A percentile compares a stretch with the other conserved stretches of the same genome.
These are phyloP conservation scores for Zosterops japonicus DNA, from an alignment of 2,113 vertebrate genomes.

Conservation along the genomic window DNA sequence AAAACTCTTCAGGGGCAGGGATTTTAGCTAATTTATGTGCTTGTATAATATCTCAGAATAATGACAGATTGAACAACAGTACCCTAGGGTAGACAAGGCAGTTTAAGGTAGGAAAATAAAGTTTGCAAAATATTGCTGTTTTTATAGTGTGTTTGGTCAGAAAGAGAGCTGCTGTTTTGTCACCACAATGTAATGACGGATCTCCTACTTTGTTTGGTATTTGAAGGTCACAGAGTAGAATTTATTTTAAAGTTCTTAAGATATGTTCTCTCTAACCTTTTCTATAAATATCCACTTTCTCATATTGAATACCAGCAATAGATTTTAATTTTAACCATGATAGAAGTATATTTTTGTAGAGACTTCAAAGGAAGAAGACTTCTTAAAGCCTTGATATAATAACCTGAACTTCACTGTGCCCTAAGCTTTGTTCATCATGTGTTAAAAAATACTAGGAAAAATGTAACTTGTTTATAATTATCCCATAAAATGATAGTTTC, in stretches of 20 bases:
- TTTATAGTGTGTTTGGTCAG: not conserved
- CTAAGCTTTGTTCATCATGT: not conserved
- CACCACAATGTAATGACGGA: not conserved
- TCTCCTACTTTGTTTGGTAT: not conserved
- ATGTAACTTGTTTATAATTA: not conserved
- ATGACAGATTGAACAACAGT: not conserved
- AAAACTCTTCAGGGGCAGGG: not conserved
- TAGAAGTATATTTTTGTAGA: not conserved
- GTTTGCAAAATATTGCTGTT: not conserved
- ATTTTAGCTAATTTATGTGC: conserved; percentile 3
- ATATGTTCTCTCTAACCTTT: not conserved
- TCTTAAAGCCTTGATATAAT: not conserved
- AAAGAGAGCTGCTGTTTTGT: not conserved
- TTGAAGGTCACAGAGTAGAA: not conserved
- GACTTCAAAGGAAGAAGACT: not conserved
- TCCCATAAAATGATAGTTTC: not conserved
- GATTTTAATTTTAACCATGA: not conserved
- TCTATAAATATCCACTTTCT: not conserved
- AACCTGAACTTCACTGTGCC: not conserved
- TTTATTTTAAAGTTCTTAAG: not conserved
- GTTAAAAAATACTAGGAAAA: not conserved
- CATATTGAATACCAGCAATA: not conserved
- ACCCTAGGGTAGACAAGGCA: not conserved
- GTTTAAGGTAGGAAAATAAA: not conserved
- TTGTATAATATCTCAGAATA: not conserved